Evolutionary conservation across 2,797 vertebrate genomes (phyloP).

Genomic region (Gymnothorax javanicus): DNA sequence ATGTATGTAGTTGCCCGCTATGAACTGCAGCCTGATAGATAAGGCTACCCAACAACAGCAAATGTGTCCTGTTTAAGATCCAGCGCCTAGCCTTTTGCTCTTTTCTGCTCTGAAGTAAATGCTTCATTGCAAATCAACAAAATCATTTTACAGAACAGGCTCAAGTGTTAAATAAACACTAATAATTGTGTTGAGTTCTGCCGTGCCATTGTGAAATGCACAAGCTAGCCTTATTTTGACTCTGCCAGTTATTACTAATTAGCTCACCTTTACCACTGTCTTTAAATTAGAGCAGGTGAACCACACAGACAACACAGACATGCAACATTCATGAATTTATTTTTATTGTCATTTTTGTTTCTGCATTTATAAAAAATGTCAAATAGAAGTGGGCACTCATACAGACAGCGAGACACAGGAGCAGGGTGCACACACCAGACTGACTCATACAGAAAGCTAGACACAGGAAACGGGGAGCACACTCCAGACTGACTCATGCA

Average conservation of each 20-base stretch:
- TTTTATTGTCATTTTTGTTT: conserved; percentile 59
- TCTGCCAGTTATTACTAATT: background rate
- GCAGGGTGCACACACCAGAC: conserved; percentile 32
- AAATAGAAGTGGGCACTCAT: conserved; percentile 27
- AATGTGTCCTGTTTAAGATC: background rate
- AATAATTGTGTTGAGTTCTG: background rate
- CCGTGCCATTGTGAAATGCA: no score
- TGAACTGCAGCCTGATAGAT: background rate
- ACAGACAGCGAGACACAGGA: conserved; percentile 52
- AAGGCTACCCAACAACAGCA: background rate
- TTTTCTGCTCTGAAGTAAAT: background rate
- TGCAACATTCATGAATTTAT: conserved; percentile 23
- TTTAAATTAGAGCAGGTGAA: background rate
- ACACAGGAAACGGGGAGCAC: no score
- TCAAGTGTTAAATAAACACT: background rate
- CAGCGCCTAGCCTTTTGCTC: background rate
- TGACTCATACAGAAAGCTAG: no score
- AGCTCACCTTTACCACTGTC: background rate
- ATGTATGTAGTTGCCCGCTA: background rate
- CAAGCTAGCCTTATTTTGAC: background rate
- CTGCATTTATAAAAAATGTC: conserved; percentile 57
- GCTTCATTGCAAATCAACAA: no score
- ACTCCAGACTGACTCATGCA: no score
- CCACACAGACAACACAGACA: conserved; percentile 23
- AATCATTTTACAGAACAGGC: background rate